Conservation (phyloP, 2,113 vertebrate species). For the Collichthys lucidus region DNA sequence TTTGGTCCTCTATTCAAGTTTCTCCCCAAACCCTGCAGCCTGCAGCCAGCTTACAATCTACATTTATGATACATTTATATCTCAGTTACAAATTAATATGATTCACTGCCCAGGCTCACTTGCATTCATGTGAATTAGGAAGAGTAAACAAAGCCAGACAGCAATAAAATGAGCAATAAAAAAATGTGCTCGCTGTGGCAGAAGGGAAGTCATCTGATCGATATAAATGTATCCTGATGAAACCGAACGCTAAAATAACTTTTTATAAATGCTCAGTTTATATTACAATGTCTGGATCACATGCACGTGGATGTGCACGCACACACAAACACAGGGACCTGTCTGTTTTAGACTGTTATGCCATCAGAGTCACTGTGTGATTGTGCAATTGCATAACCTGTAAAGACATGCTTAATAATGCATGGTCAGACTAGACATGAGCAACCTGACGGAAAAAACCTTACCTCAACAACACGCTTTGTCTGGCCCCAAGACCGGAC, state of each 20-base stretch:
- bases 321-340: not conserved
- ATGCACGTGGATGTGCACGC: not conserved
- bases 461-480: slow-evolving; percentile 57
- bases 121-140: slow-evolving; percentile 27
- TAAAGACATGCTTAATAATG: slow-evolving; percentile 77
- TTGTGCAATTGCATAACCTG: slow-evolving; percentile 66
- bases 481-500: slow-evolving; percentile 47
- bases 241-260: slow-evolving; percentile 1
- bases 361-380: slow-evolving; percentile 50
- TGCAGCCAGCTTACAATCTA: slow-evolving; percentile 17
- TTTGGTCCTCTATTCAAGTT: not conserved
- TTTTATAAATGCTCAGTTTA: not conserved
- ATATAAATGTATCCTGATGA: not conserved
- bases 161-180: slow-evolving; percentile 9
- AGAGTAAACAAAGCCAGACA: slow-evolving; percentile 33
- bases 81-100: slow-evolving; percentile 31
- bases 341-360: slow-evolving; percentile 20
- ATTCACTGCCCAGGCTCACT: slow-evolving; percentile 30
- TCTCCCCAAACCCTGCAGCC: slow-evolving; percentile 16
- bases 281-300: not conserved
- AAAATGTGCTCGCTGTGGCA: not conserved
- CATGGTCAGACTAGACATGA: slow-evolving; percentile 71
- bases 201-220: not conserved
- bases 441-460: slow-evolving; percentile 69
- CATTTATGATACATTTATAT: slow-evolving; percentile 40